Percentiles rank a stretch among this genome's conserved stretches.
phyloP scores from a whole-genome alignment of 2,113 vertebrate species.

The Sander lucioperca region DNA sequence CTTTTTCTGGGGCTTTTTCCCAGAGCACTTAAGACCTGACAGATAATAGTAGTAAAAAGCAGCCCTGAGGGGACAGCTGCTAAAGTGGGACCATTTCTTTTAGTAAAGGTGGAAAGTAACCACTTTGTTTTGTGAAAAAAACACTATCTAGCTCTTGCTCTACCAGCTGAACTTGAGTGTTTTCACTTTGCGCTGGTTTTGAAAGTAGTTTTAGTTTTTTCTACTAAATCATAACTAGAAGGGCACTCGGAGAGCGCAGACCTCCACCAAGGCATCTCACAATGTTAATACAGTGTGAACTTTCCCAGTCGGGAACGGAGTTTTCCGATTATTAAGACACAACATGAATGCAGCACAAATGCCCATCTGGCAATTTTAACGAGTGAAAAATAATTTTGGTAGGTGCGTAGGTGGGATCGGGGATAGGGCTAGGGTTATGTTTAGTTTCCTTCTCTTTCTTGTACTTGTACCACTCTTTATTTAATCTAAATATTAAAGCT shows the following conservation, averaged over 20 bases:
- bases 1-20: constrained; percentile 55
- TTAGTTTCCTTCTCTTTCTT: neutral
- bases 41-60: constrained; percentile 51
- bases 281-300: too few relatives aligned
- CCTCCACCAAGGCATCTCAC: too few relatives aligned
- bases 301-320: too few relatives aligned
- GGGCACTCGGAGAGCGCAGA: too few relatives aligned
- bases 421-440: too few relatives aligned
- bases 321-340: too few relatives aligned
- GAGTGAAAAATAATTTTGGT: too few relatives aligned
- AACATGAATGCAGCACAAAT: too few relatives aligned
- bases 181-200: neutral
- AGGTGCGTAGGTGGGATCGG: too few relatives aligned
- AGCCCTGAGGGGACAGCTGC: constrained; percentile 37
- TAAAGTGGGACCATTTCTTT: constrained; percentile 44
- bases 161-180: neutral
- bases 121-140: constrained; percentile 11
- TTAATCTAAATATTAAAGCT: neutral
- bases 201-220: neutral
- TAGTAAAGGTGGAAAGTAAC: constrained; percentile 22
- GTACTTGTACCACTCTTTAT: neutral
- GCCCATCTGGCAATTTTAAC: too few relatives aligned
- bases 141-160: neutral
- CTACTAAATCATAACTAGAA: neutral
- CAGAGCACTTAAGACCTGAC: constrained; percentile 61